phyloP scores from a whole-genome alignment of 2,113 vertebrate genomes.

The Paralichthys olivaceus region DNA sequence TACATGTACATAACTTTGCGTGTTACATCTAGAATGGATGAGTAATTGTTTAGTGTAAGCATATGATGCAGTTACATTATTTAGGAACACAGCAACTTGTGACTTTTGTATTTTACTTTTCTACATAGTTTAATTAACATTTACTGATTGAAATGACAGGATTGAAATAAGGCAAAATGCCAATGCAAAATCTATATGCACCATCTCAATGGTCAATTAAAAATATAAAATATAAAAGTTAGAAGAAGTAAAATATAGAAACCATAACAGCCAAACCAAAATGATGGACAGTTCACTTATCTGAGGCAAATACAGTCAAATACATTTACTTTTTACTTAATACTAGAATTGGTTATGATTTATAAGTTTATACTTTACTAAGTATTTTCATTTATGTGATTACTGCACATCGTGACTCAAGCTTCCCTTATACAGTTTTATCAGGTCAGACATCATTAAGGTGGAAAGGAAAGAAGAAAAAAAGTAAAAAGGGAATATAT shows the following conservation, averaged over 20 bases:
- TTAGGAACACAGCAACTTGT: not conserved
- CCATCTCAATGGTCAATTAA: no score
- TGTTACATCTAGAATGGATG: no score
- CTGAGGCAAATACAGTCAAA: no score
- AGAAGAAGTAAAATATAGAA: no score
- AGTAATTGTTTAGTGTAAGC: not conserved
- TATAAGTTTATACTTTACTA: not conserved
- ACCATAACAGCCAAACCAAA: no score
- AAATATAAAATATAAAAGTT: no score
- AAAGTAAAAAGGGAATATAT: conserved; percentile 14
- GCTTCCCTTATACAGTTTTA: not conserved
- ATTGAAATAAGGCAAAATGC: no score
- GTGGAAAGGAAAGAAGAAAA: not conserved
- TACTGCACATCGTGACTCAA: not conserved
- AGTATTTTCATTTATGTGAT: conserved; percentile 5
- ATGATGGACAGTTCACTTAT: no score
- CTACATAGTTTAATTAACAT: not conserved
- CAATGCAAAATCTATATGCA: no score
- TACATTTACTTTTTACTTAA: not conserved
- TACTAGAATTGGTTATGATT: not conserved
- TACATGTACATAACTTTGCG: not conserved
- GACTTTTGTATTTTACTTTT: not conserved
- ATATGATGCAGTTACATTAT: not conserved
- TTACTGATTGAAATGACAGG: not conserved
- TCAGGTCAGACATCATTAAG: not conserved